Evolutionary conservation across 2,888 invertebrate genomes (phyloP), one percentile per base, ranked within the genome.

Genomic region (Agonopterix arenella): DNA sequence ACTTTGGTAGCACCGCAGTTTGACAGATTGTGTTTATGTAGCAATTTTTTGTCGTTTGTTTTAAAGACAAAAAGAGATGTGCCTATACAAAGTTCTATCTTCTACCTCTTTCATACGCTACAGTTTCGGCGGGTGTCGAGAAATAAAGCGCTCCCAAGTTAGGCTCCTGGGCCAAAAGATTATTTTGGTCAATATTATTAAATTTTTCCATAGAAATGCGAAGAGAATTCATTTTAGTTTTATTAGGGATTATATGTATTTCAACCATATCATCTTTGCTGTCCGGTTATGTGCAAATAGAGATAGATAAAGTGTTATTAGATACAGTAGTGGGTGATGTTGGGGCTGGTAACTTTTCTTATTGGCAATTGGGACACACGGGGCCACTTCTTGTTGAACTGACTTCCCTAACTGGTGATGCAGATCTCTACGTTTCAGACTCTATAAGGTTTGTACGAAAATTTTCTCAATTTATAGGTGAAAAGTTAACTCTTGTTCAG

Each of bases 261-360:
- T 83, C 84, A 2, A 81, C 82, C 0, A 51, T 88, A 4, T 78
- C 83, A 1, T 80, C 84, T 0, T 56, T 84, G 5, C 47, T 85
- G 8, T 71, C 80, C 0, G 70, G 68, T 43, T 80, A 74, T 58
- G 72, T 73, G 40, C 78, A 70, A 44, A 60, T 71, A 44, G 75
- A 77, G 43, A 54, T 62, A 0, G 78, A 84, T 51, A 81, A 79
- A 70, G 61, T 84, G 49, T 62, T 85, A 0, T 57, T 88, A 55
- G 84, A 88, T 52, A 82, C 82, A 0, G 86, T 88, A 0, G 66
- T 70, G 0, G 88, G 89, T 0, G 60, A 64, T 0, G 88, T 89
- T 0, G 81, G 83, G 0, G 84, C 84, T 1, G 89, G 89, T 0
- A 88, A 88, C 67, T 86, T 85, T 56, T 84, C 89, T 0, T 89